Conservation (phyloP, 2,113 vertebrate species). For the Mustela lutreola region DNA sequence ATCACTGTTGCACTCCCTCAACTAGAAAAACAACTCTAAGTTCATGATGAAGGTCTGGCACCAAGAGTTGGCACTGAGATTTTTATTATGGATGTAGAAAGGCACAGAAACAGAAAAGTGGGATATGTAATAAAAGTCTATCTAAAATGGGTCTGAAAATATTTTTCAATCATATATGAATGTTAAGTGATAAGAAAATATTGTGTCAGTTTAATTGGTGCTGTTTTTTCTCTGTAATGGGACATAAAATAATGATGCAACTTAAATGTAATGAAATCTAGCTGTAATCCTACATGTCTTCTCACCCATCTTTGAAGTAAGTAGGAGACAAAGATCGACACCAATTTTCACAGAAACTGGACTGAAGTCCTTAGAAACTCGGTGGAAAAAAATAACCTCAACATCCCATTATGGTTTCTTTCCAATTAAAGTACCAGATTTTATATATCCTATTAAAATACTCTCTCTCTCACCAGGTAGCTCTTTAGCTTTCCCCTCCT, state of each 20-base stretch:
- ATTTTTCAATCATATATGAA: slow-evolving; percentile 17
- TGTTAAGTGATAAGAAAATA: neutral
- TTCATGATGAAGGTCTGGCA: neutral
- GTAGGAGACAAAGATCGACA: neutral
- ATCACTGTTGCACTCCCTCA: neutral
- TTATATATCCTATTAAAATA: slow-evolving; percentile 21
- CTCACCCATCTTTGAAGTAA: neutral
- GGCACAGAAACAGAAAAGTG: neutral
- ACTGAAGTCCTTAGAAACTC: neutral
- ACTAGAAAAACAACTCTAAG: neutral
- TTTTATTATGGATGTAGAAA: neutral
- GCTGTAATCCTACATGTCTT: neutral
- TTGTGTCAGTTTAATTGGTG: neutral
- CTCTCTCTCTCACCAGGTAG: neutral
- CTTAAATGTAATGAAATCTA: slow-evolving; percentile 12
- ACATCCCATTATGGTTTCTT: slow-evolving; percentile 13
- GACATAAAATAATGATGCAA: neutral
- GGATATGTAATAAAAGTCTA: neutral
- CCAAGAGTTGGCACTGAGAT: neutral
- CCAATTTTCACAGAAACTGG: neutral
- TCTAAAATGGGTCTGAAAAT: neutral
- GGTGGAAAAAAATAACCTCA: neutral
- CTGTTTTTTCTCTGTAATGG: neutral
- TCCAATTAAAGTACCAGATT: slow-evolving; percentile 3
- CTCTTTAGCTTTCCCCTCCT: neutral